These are phyloP conservation scores for Serilophus lunatus DNA, from an alignment of 2,113 vertebrate species.

Conservation along the genomic window DNA sequence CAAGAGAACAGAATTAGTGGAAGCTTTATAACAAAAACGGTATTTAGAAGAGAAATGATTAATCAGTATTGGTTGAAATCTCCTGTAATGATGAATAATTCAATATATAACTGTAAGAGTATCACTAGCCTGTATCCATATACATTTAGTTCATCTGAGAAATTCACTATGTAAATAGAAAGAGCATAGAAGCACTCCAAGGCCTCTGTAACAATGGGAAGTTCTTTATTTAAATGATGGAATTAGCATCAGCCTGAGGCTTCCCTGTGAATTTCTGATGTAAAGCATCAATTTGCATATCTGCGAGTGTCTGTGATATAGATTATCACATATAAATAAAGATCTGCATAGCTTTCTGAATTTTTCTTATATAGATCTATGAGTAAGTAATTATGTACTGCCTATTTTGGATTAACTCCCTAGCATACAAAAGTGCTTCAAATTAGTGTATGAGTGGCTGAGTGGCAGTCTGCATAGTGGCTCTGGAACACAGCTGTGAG, in stretches of 20 bases:
- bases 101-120: constrained; percentile 32
- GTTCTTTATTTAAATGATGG: constrained; percentile 63
- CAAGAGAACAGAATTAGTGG: constrained; percentile 44
- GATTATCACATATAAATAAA: constrained; percentile 46
- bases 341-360: not conserved
- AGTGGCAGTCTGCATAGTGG: not conserved
- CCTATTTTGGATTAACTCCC: not conserved
- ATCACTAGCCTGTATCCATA: constrained; percentile 7
- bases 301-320: constrained; percentile 37
- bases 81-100: constrained; percentile 58
- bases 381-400: not conserved
- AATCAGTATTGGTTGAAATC: constrained; percentile 41
- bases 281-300: constrained; percentile 56
- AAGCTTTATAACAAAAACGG: not conserved
- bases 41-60: constrained; percentile 35
- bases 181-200: constrained; percentile 39
- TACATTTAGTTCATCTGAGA: constrained; percentile 25
- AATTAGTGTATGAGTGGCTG: not conserved
- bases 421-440: not conserved
- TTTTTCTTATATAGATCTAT: not conserved
- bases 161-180: constrained; percentile 52
- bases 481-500: not conserved
- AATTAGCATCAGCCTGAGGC: constrained; percentile 61
- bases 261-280: constrained; percentile 47
- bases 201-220: constrained; percentile 22